A percentile compares a stretch with the other conserved stretches of the same genome.
phyloP scores from a whole-genome alignment of 2,113 vertebrate genomes.

The Eubucco bourcierii region DNA sequence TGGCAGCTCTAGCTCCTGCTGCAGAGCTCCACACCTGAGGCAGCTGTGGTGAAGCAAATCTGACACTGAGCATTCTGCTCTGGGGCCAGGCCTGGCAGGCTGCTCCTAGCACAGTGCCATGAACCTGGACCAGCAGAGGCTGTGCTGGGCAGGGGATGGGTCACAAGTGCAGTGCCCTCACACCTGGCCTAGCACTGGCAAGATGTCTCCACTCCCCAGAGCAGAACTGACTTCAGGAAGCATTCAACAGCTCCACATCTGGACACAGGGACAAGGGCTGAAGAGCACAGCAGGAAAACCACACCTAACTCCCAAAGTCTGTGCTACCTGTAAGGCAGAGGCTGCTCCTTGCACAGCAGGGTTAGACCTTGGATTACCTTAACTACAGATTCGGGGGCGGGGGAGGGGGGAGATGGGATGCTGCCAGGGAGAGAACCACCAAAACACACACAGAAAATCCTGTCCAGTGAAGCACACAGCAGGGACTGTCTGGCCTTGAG shows the following conservation, averaged over 20 bases:
- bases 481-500: background rate
- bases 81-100: background rate
- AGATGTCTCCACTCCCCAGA: rapidly evolving
- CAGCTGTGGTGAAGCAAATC: background rate
- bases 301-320: background rate
- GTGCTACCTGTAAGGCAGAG: background rate
- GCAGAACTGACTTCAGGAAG: background rate
- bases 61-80: background rate
- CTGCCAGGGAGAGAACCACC: too few species aligned
- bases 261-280: background rate
- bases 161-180: background rate
- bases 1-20: background rate
- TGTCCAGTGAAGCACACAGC: background rate
- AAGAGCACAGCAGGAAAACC: background rate
- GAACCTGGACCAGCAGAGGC: background rate
- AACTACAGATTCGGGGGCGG: background rate
- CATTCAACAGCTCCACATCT: background rate
- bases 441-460: too few species aligned
- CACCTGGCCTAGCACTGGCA: background rate
- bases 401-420: too few species aligned
- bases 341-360: background rate
- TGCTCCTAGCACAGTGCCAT: background rate
- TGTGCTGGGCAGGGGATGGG: background rate
- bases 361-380: background rate
- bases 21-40: background rate